These are phyloP conservation scores for Cremastinae sp. DNA, from an alignment of 2,888 invertebrate genomes.

Conservation along the genomic window DNA sequence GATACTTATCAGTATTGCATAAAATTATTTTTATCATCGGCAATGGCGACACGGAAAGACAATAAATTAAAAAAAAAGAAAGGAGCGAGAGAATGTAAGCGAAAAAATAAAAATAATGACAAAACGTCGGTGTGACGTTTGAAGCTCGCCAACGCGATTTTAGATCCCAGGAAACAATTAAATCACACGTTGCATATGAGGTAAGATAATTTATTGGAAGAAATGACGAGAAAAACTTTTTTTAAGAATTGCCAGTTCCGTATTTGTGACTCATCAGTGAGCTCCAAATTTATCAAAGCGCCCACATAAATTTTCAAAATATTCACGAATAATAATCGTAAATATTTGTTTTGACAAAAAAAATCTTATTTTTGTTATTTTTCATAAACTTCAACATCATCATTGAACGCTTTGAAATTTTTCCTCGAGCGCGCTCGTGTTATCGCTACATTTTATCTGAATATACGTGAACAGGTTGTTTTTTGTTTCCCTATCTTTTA, in stretches of 20 bases:
- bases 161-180: conserved; percentile 15
- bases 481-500: not conserved
- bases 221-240: too few relatives aligned
- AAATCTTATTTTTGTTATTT: not conserved
- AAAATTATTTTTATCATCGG: conserved; percentile 7
- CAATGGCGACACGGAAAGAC: not conserved
- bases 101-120: not conserved
- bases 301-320: too few relatives aligned
- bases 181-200: not conserved
- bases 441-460: not conserved
- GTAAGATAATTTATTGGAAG: conserved; percentile 1
- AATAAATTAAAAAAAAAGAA: not conserved
- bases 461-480: conserved; percentile 5
- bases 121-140: conserved; percentile 22
- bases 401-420: conserved; percentile 15
- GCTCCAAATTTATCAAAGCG: too few relatives aligned
- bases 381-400: not conserved
- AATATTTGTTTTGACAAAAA: not conserved
- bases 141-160: conserved; percentile 41
- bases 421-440: conserved; percentile 32
- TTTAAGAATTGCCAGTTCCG: conserved; percentile 22
- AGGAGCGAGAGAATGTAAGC: conserved; percentile 32
- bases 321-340: too few relatives aligned
- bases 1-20: conserved; percentile 48
- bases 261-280: conserved; percentile 25